Base-by-base conservation (phyloP, 2,888 invertebrate species). In the Nematopogon swammerdamellus region DNA sequence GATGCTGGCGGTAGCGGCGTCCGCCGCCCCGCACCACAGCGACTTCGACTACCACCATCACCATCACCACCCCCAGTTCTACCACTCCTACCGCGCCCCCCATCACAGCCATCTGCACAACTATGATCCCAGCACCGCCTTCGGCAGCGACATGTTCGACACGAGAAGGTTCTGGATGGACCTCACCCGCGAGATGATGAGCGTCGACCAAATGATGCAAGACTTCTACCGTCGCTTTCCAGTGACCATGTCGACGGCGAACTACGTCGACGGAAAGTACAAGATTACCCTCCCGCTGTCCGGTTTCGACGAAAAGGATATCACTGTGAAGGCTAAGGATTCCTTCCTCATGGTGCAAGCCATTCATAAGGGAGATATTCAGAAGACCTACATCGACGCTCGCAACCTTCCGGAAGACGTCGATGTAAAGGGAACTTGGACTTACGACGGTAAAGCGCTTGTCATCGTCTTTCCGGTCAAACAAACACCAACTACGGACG, bases 321-420 rank as follows among this genome's bases (percentile, higher is more conserved):
- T 77, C 10, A 57, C 63, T 0, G 75, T 77, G 8, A 76, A 76
- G 49, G 74, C 72, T 0, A 65, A 64, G 4, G 62, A 63, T 18
- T 70, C 72, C 1, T 47, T 69, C 19, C 51, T 75, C 42, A 70
- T 74, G 71, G 60, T 75, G 20, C 72, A 74, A 54, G 77, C 76
- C 1, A 55, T 59, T 0, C 67, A 65, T 49, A 62, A 60, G 11
- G 36, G 36, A 14, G 36, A 36, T 8, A 14, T 36, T 36, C 14
- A 60, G 49, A 64, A 53, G 16, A 64, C 55, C 29, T 74, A 70
- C 46, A 36, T 72, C 36, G 65, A 68, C 36, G 50, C 70, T 0
- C 64, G 69, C 47, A 63, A 62, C 1, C 53, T 76, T 16, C 75
- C 75, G 0, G 43, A 53, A 0, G 54, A 44, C 25, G 63, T 74